A percentile compares a stretch with the other conserved stretches of the same genome.
phyloP scores from a whole-genome alignment of 2,797 vertebrate species.

The Silurus lanzhouensis region DNA sequence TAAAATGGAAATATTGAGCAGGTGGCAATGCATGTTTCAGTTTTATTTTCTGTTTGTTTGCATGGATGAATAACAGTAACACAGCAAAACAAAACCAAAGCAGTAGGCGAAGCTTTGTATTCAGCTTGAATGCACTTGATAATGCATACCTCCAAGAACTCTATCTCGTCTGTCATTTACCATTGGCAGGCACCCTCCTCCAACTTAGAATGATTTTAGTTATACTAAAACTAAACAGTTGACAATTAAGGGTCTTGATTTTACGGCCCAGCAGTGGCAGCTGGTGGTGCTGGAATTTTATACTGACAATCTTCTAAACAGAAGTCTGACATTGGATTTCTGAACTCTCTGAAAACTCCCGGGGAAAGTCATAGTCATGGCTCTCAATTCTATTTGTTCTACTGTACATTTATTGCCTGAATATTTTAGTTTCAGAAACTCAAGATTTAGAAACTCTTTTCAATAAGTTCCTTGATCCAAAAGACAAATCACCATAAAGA shows the following conservation, averaged over 20 bases:
- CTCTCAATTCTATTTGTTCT: neutral
- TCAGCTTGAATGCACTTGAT: neutral
- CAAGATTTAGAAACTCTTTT: neutral
- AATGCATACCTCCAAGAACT: neutral
- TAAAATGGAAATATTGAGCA: neutral
- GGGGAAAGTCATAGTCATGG: neutral
- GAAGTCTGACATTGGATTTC: too few relatives aligned
- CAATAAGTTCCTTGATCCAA: neutral
- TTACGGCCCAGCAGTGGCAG: too few relatives aligned
- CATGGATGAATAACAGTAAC: too few relatives aligned
- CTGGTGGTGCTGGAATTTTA: too few relatives aligned
- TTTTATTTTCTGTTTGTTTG: too few relatives aligned
- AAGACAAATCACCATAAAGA: neutral
- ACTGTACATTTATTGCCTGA: too few relatives aligned
- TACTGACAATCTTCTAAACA: too few relatives aligned
- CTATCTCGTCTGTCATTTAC: neutral
- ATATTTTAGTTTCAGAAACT: neutral
- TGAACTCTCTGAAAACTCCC: neutral
- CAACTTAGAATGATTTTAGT: too few relatives aligned
- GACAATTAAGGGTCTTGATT: too few relatives aligned
- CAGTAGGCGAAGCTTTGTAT: neutral
- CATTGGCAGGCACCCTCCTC: too few relatives aligned
- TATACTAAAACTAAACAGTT: too few relatives aligned
- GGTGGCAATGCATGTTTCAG: too few relatives aligned
- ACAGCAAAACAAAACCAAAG: neutral